Conservation (phyloP, 2,113 vertebrate species). For the Puma concolor region DNA sequence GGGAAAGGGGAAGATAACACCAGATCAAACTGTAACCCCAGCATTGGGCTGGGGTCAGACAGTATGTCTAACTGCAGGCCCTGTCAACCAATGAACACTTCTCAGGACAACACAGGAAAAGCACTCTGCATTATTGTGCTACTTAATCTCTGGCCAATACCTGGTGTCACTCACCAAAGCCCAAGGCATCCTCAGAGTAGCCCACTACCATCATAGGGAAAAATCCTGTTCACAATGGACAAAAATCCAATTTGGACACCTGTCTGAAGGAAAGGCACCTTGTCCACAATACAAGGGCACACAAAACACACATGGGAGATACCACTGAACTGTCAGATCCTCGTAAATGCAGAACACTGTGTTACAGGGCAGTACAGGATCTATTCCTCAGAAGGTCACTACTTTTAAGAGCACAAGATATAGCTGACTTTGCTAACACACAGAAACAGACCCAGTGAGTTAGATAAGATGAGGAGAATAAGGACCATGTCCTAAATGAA, state of each 20-base stretch:
- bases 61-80: not conserved
- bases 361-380: not conserved
- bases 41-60: not conserved
- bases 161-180: not conserved
- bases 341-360: not conserved
- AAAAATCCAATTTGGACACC: not conserved
- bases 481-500: not conserved
- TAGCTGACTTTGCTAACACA: not conserved
- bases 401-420: not conserved
- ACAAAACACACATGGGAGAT: not conserved
- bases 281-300: not conserved
- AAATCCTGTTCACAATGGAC: not conserved
- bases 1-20: not conserved
- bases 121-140: not conserved
- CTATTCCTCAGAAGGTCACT: not conserved
- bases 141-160: not conserved
- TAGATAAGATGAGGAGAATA: not conserved
- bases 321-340: not conserved
- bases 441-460: not conserved
- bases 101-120: not conserved
- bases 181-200: not conserved
- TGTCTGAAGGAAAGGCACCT: not conserved
- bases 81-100: not conserved
- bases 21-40: not conserved
- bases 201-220: not conserved